Evolutionary conservation across 1,140 invertebrate species (phyloP), one percentile per base, ranked within the genome.

Genomic region (Caenorhabditis remanei): DNA sequence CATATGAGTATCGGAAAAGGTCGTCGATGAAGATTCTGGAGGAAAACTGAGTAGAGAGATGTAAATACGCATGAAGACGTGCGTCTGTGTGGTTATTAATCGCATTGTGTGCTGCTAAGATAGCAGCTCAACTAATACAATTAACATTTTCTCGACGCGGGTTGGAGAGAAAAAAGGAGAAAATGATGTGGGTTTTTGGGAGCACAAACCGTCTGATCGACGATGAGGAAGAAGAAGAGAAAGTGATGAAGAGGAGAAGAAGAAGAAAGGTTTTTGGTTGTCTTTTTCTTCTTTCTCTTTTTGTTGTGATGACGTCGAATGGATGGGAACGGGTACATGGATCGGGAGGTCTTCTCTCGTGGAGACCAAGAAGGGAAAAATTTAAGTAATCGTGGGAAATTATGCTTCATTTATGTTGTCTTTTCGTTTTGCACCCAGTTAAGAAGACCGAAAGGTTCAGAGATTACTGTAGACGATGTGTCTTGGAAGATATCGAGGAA

Each of bases 161-260:
- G 56, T 24, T 61, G 32, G 32, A 32, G 32, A 32, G 32, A 32
- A 9, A 2, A 61, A n/a, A n/a, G n/a, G 21, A 61, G 56, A 61
- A n/a, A 16, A 71, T 71, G 40, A 71, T 24, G 65, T 11, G 6
- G 65, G 40, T 65, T 65, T 65, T 40, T 13, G 9, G n/a, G 40
- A 71, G 41, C 65, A 24, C 24, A 71, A 46, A 71, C 65, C 65
- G 65, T 71, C 65, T 71, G 65, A 71, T 71, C 65, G 65, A 71
- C 65, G 41, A 71, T 71, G 65, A 71, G 13, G 65, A 71, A 14
- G 61, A 63, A 63, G 61, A n/a, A n/a, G n/a, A n/a, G n/a, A n/a
- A n/a, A 63, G 32, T 53, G 14, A 71, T 8, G 41, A 71, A 43
- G 65, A 71, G 46, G 11, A 71, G 24, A 41, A 71, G 8, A 46